A percentile compares a stretch with the other conserved stretches of the same genome.
Conservation (phyloP, 2,888 invertebrate species). For the Acleris sparsana region DNA sequence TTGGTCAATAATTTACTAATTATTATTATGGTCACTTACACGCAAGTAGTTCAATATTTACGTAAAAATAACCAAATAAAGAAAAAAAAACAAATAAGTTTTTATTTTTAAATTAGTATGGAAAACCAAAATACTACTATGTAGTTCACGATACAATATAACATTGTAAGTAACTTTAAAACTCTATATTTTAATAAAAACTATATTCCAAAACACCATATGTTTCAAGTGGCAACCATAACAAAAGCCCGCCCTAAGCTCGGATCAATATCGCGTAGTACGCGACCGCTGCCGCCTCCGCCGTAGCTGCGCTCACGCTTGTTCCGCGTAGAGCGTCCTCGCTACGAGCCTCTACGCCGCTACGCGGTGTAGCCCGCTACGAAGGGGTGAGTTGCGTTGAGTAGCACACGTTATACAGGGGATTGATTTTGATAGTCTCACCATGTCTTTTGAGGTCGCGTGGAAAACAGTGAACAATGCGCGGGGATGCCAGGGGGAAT, state of each 20-base stretch:
- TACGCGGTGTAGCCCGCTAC: constrained; percentile 21
- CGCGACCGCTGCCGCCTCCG: constrained; percentile 51
- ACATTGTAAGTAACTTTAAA: too few relatives aligned
- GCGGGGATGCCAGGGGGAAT: neutral
- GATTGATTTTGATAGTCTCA: constrained; percentile 19
- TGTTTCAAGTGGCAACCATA: constrained; percentile 1
- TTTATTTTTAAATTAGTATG: too few relatives aligned
- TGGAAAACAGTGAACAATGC: neutral
- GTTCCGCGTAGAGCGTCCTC: constrained; percentile 7
- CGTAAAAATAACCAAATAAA: too few relatives aligned
- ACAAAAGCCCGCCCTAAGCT: neutral
- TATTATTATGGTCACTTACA: too few relatives aligned
- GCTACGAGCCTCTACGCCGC: constrained; percentile 22
- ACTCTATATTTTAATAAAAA: constrained; percentile 36
- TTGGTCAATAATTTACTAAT: too few relatives aligned
- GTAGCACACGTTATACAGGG: neutral
- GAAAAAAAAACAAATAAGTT: too few relatives aligned
- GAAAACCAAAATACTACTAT: too few relatives aligned
- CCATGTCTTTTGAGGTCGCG: constrained; percentile 16
- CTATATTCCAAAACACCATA: neutral
- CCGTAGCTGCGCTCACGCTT: constrained; percentile 39
- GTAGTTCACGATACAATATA: too few relatives aligned
- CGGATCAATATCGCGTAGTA: constrained; percentile 20
- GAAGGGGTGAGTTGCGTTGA: constrained; percentile 1
- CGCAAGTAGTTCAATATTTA: too few relatives aligned